Evolutionary conservation across 2,888 invertebrate species (phyloP).

Genomic region (Oscheius sp.): DNA sequence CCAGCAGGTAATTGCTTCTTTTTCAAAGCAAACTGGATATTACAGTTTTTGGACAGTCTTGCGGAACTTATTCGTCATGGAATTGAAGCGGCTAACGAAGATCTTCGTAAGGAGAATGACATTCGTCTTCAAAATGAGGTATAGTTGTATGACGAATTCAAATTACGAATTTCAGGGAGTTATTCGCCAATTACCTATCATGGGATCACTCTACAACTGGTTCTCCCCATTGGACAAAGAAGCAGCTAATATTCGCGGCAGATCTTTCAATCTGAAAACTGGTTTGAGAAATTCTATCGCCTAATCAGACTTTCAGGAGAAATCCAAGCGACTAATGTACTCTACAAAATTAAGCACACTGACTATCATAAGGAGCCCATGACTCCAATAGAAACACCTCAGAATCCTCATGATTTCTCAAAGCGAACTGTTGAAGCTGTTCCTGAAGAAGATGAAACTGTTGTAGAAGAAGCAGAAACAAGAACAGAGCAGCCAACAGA

Average conservation of each 20-base stretch:
- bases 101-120: slow-evolving; percentile 88
- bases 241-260: slow-evolving; percentile 79
- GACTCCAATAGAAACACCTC: slow-evolving; percentile 53
- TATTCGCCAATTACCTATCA: slow-evolving; percentile 89
- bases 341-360: slow-evolving; percentile 56
- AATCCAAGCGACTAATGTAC: slow-evolving; percentile 59
- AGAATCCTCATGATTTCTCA: slow-evolving; percentile 29
- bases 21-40: no score
- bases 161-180: slow-evolving; percentile 80
- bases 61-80: slow-evolving; percentile 86
- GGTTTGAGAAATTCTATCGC: no score
- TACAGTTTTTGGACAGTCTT: slow-evolving; percentile 89
- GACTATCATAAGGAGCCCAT: slow-evolving; percentile 36
- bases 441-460: slow-evolving; percentile 23
- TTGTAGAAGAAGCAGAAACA: not conserved
- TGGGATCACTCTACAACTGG: slow-evolving; percentile 93
- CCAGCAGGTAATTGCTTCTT: no score
- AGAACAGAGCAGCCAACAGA: slow-evolving; percentile 1
- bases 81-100: slow-evolving; percentile 90
- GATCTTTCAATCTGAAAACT: slow-evolving; percentile 81
- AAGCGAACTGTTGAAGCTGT: slow-evolving; percentile 23
- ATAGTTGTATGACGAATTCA: no score
- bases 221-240: slow-evolving; percentile 88
- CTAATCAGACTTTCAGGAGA: no score
- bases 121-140: slow-evolving; percentile 88